phyloP scores from a whole-genome alignment of 2,797 vertebrate species.

The Phrynocephalus guinanensis region DNA sequence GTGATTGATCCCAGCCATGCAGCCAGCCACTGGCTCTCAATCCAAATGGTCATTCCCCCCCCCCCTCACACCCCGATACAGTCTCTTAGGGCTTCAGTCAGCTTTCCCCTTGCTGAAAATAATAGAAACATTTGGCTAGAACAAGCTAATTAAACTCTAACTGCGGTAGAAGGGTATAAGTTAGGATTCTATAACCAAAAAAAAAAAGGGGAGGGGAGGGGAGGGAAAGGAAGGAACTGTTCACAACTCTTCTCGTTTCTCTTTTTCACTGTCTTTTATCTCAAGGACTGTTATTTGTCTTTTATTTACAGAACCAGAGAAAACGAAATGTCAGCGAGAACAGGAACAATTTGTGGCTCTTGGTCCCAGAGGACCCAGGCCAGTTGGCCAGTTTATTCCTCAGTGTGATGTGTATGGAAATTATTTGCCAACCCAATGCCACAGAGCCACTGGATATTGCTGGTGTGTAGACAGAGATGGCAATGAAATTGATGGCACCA shows the following conservation, averaged over 20 bases:
- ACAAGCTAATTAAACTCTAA: neutral
- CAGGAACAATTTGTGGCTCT: slow-evolving; percentile 78
- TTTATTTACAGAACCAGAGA: slow-evolving; percentile 77
- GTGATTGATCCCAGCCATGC: too few species aligned
- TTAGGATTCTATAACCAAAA: neutral
- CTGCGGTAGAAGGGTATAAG: neutral
- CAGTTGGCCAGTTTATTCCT: slow-evolving; percentile 82
- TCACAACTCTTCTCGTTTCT: slow-evolving; percentile 26
- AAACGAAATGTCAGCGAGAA: slow-evolving; percentile 87
- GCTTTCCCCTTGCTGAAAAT: neutral
- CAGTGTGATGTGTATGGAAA: slow-evolving; percentile 86
- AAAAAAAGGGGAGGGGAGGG: too few species aligned
- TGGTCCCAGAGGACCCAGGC: slow-evolving; percentile 74
- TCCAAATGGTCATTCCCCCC: neutral
- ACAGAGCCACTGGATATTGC: slow-evolving; percentile 84
- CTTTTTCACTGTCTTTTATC: slow-evolving; percentile 19
- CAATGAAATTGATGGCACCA: slow-evolving; percentile 87
- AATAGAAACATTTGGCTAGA: neutral
- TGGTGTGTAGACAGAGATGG: slow-evolving; percentile 93
- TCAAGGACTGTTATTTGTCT: slow-evolving; percentile 66
- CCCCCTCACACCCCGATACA: neutral
- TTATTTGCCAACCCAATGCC: slow-evolving; percentile 89
- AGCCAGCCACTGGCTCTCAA: neutral
- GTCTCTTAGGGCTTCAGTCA: neutral
- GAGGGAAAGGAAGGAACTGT: neutral